A percentile compares a stretch with the other conserved stretches of the same genome.
These are phyloP conservation scores for Epizoanthus stellaris DNA, from an alignment of 92 coral and sea anemone species.

Conservation along the genomic window DNA sequence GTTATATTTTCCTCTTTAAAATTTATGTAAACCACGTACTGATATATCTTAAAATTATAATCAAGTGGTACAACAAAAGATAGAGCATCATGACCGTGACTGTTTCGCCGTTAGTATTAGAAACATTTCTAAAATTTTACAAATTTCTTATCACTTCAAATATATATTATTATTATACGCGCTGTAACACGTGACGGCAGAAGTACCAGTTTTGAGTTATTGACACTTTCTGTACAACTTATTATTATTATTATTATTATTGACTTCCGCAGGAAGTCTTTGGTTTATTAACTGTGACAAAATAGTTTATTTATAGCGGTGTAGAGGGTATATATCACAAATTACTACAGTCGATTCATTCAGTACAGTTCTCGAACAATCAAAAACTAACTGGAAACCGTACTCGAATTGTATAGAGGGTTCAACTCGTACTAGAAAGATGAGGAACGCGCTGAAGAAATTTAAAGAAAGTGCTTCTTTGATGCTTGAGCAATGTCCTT, in stretches of 20 bases:
- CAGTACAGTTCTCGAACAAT: background rate
- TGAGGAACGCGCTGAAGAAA: conserved; percentile 25
- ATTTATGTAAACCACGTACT: no score
- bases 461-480: conserved; percentile 10
- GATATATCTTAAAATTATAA: no score
- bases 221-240: background rate
- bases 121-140: no score
- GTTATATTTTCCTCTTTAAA: no score
- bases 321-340: background rate
- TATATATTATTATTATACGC: no score
- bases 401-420: background rate
- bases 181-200: background rate
- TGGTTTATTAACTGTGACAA: background rate
- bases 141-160: no score
- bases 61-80: no score
- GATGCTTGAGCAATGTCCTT: background rate
- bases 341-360: background rate
- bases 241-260: no score
- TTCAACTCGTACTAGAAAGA: background rate
- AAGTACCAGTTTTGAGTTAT: background rate
- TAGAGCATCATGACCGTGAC: no score
- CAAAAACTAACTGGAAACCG: background rate
- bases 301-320: conserved; percentile 3
- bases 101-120: no score
- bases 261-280: background rate